Base-by-base conservation (phyloP, 1,140 invertebrate genomes). In the Drosophila repletoides region DNA sequence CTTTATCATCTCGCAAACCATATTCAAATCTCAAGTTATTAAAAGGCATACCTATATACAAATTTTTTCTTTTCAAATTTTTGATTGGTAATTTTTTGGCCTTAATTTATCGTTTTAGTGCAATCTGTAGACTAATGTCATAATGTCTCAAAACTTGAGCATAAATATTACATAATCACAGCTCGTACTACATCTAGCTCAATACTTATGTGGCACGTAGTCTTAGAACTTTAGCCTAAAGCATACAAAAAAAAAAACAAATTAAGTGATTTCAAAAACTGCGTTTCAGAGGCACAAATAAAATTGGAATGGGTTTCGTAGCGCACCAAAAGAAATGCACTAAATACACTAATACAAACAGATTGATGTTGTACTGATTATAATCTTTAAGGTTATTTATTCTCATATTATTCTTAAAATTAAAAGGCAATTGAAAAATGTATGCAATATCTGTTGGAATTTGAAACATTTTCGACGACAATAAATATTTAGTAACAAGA, bases 401-500 rank as follows among this genome's bases (percentile, higher is more conserved):
- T n/a, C n/a, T n/a, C n/a, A n/a, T n/a, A n/a, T n/a, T n/a, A n/a
- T n/a, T n/a, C n/a, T n/a, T n/a, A n/a, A n/a, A n/a, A n/a, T n/a
- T n/a, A n/a, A n/a, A n/a, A n/a, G n/a, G n/a, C n/a, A n/a, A n/a
- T n/a, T n/a, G 22, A 29, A 26, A 26, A 52, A 36, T 17, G 52
- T 60, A 45, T 53, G 31, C 15, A 60, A 49, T 43, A 31, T 41
- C 24, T 17, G 36, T 63, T 55, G 10, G 26, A 41, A 28, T 52
- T 52, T 34, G 29, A 68, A 69, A 76, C 56, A 64, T 67, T 66
- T 67, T 77, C 60, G 80, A 86, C 70, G 79, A 84, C 79, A 84
- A 84, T 84, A 84, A 84, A 79, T 67, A 60, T 61, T 51, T 34
- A 67, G 12, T 17, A 48, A 61, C n/a, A n/a, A n/a, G n/a, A n/a